Percentiles rank a stretch among this genome's conserved stretches.
These are phyloP conservation scores for Cololabis saira DNA, from an alignment of 2,113 vertebrate genomes.

Conservation along the genomic window DNA sequence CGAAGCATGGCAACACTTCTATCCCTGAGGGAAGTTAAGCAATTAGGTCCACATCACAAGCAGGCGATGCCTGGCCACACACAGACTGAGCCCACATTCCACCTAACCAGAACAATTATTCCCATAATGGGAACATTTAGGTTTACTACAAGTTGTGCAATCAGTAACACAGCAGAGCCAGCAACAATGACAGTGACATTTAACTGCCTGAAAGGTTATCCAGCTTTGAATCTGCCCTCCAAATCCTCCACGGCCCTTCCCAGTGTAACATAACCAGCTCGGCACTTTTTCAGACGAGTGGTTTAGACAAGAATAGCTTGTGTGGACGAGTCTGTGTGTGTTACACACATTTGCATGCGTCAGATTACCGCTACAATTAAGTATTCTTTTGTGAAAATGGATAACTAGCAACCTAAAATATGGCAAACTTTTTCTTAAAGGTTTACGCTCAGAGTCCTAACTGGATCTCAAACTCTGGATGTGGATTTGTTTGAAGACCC, in stretches of 20 bases:
- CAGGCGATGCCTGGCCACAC: slow-evolving; percentile 66
- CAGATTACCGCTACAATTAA: slow-evolving; percentile 24
- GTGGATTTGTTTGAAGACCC: slow-evolving; percentile 29
- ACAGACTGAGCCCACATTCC: slow-evolving; percentile 55
- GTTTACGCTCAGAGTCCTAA: slow-evolving; percentile 37
- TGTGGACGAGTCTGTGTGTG: neutral
- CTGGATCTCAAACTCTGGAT: slow-evolving; percentile 34
- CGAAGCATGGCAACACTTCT: slow-evolving; percentile 39
- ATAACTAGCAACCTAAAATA: slow-evolving; percentile 22
- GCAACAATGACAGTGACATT: slow-evolving; percentile 66
- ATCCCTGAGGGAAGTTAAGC: slow-evolving; percentile 50
- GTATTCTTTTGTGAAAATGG: slow-evolving; percentile 35
- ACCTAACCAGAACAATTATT: slow-evolving; percentile 64
- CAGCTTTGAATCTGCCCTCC: slow-evolving; percentile 45
- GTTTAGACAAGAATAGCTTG: slow-evolving; percentile 65
- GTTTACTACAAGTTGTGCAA: slow-evolving; percentile 53
- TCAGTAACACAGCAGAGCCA: slow-evolving; percentile 39
- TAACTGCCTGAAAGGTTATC: slow-evolving; percentile 52
- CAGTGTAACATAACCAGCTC: slow-evolving; percentile 61
- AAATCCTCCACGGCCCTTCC: slow-evolving; percentile 41
- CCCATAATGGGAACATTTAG: slow-evolving; percentile 50
- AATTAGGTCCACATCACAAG: slow-evolving; percentile 48
- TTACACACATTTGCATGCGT: slow-evolving; percentile 19
- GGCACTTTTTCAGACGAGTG: slow-evolving; percentile 52
- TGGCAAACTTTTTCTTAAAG: slow-evolving; percentile 24